phyloP scores from a whole-genome alignment of 1,140 invertebrate species.

The Aphaenogaster ashmeadi region DNA sequence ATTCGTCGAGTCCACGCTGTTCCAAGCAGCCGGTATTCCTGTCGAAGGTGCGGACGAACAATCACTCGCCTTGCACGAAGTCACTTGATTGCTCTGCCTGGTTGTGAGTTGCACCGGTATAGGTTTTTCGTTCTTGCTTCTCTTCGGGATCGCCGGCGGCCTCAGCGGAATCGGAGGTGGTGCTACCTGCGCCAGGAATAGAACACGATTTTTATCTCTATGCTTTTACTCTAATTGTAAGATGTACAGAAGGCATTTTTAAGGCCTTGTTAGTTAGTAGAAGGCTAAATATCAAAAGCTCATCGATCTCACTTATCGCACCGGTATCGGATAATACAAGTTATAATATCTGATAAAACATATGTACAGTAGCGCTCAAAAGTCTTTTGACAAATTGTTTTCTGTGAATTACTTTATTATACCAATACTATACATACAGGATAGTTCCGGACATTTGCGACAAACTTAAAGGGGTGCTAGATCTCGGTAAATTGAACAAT shows the following conservation, averaged over 20 bases:
- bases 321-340: not conserved
- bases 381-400: too few relatives aligned
- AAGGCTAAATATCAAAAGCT: not conserved
- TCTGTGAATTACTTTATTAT: too few relatives aligned
- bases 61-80: conserved; percentile 47
- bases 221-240: not conserved
- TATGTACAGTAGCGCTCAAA: too few relatives aligned
- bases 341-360: not conserved
- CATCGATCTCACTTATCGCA: not conserved
- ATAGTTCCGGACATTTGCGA: too few relatives aligned
- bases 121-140: conserved; percentile 85
- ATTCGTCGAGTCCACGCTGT: conserved; percentile 6
- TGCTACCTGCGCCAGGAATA: conserved; percentile 72
- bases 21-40: conserved; percentile 42
- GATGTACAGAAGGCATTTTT: not conserved
- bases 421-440: too few relatives aligned
- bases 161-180: conserved; percentile 87
- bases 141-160: conserved; percentile 86
- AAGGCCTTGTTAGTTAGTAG: not conserved
- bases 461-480: too few relatives aligned
- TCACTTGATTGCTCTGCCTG: conserved; percentile 29
- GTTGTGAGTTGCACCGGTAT: conserved; percentile 68
- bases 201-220: not conserved
- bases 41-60: conserved; percentile 1
- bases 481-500: too few relatives aligned